phyloP scores from a whole-genome alignment of 2,888 invertebrate species.

The Mechanitis mazaeus region DNA sequence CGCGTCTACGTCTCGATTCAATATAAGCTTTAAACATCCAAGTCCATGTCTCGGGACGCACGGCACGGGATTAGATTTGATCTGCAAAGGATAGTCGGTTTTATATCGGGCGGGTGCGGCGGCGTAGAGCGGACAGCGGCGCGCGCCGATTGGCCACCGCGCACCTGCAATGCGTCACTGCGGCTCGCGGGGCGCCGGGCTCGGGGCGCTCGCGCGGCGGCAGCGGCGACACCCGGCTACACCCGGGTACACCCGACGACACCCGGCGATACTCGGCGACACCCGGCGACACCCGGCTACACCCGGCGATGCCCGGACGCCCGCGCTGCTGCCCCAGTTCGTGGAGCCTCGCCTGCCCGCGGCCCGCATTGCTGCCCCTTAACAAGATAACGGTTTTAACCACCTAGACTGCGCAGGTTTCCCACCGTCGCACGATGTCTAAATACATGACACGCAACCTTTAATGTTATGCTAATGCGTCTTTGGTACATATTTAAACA shows the following conservation, averaged over 20 bases:
- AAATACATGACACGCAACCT: slow-evolving; percentile 17
- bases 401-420: slow-evolving; percentile 38
- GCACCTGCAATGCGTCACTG: slow-evolving; percentile 92
- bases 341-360: slow-evolving; percentile 37
- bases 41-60: slow-evolving; percentile 75
- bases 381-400: slow-evolving; percentile 34
- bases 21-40: slow-evolving; percentile 54
- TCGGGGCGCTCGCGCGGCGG: slow-evolving; percentile 40
- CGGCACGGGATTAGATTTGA: slow-evolving; percentile 78
- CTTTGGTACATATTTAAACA: not conserved
- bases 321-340: slow-evolving; percentile 55
- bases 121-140: slow-evolving; percentile 83
- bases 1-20: slow-evolving; percentile 42
- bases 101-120: slow-evolving; percentile 84
- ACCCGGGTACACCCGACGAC: slow-evolving; percentile 34
- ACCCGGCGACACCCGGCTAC: slow-evolving; percentile 39
- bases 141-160: slow-evolving; percentile 86
- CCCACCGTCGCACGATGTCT: slow-evolving; percentile 33
- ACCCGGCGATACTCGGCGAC: slow-evolving; percentile 35
- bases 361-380: slow-evolving; percentile 42
- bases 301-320: slow-evolving; percentile 33
- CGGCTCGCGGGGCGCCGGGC: slow-evolving; percentile 49
- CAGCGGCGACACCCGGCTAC: slow-evolving; percentile 31
- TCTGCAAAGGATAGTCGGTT: slow-evolving; percentile 79
- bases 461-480: slow-evolving; percentile 21